phyloP scores from a whole-genome alignment of 2,888 invertebrate species.

The Cryptus armator region DNA sequence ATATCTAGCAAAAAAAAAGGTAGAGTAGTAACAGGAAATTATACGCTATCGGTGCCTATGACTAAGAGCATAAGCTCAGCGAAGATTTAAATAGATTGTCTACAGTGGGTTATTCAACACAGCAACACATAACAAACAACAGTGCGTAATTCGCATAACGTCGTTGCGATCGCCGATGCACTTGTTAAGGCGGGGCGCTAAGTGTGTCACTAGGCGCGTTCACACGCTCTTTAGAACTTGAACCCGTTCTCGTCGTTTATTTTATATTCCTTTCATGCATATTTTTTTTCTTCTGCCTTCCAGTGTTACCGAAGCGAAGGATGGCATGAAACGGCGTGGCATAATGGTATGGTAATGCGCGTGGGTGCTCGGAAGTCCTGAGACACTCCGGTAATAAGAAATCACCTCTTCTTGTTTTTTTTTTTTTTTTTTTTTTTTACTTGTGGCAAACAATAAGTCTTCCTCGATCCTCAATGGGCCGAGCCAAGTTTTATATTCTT shows the following conservation, averaged over 20 bases:
- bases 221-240: conserved; percentile 60
- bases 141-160: conserved; percentile 28
- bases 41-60: conserved; percentile 42
- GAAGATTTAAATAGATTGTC: conserved; percentile 40
- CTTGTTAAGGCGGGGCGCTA: conserved; percentile 39
- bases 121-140: too few species aligned
- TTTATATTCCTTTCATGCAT: conserved; percentile 26
- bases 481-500: neutral
- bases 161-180: conserved; percentile 14
- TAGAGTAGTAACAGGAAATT: conserved; percentile 51
- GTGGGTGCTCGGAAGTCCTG: neutral
- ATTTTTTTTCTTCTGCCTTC: conserved; percentile 7
- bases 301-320: conserved; percentile 22
- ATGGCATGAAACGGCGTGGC: conserved; percentile 24
- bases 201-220: conserved; percentile 67
- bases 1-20: conserved; percentile 12
- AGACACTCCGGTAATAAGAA: conserved; percentile 12
- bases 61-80: conserved; percentile 30
- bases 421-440: conserved; percentile 1
- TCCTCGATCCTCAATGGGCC: conserved; percentile 4
- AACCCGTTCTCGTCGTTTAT: conserved; percentile 38
- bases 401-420: neutral
- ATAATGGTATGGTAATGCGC: conserved; percentile 43
- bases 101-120: conserved; percentile 47
- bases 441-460: neutral